Percentiles rank a stretch among this genome's conserved stretches.
Evolutionary conservation across 2,888 invertebrate species (phyloP).

Genomic region (Dynastes grantii): DNA sequence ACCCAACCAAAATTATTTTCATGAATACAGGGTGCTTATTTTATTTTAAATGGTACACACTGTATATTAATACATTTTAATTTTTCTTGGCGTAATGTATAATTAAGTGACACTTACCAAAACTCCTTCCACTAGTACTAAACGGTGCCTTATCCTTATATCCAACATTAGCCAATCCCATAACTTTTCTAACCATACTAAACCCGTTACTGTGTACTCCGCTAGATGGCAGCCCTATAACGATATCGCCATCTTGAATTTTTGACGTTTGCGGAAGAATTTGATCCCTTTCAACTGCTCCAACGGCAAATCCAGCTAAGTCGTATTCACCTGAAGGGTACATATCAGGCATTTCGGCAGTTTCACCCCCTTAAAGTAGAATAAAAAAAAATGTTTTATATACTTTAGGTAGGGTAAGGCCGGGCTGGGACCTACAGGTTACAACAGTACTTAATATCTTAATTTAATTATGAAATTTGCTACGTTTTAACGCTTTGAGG

Average conservation of each 20-base stretch:
- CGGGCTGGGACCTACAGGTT: no score
- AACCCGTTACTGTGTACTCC: conserved; percentile 97
- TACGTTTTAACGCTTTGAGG: no score
- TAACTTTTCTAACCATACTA: conserved; percentile 87
- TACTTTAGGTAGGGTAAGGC: no score
- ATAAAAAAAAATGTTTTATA: neutral
- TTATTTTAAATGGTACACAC: no score
- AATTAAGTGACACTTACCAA: conserved; percentile 48
- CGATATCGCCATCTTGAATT: conserved; percentile 83
- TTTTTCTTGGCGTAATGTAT: no score
- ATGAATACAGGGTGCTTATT: no score
- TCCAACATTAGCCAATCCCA: conserved; percentile 78
- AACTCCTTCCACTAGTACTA: conserved; percentile 77
- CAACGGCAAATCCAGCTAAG: conserved; percentile 96
- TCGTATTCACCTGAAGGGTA: conserved; percentile 93
- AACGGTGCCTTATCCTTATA: conserved; percentile 83
- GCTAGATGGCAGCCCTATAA: conserved; percentile 90
- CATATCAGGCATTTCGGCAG: conserved; percentile 98
- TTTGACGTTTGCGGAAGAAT: conserved; percentile 80
- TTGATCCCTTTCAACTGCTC: conserved; percentile 85
- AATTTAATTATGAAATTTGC: no score
- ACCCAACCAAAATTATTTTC: no score
- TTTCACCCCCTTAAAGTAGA: conserved; percentile 85
- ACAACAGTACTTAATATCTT: no score
- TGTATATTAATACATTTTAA: no score